Base-by-base conservation (phyloP, 2,797 vertebrate genomes). In the Aselliscus stoliczkanus region DNA sequence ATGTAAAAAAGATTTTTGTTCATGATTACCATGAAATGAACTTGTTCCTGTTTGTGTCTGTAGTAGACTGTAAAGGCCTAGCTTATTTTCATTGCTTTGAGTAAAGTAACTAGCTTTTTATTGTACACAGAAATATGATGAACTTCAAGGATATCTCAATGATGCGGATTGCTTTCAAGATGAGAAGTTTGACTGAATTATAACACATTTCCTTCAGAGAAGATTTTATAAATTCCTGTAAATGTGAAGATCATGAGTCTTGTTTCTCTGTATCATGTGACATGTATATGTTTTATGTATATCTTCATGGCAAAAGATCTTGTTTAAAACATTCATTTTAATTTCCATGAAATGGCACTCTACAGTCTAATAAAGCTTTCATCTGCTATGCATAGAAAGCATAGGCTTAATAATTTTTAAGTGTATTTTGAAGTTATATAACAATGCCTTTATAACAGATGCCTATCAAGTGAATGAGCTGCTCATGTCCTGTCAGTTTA, bases 131-230 rank as follows among this genome's bases (percentile, higher is more conserved):
- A 98, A 98, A 98, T 98, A 99, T 15, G 50, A 56, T 20, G 84
- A 97, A 93, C 98, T 99, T 93, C 84, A 99, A 97, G 93, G 96
- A 23, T 98, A 94, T 91, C 98, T 99, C 90, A 98, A 98, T 72
- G 88, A 84, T 83, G 99, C 99, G 42, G 99, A 99, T 98, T 98
- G 18, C 96, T 99, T 99, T 97, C 98, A 99, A 97, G 98, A 99
- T 95, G 99, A 99, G 97, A 99, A 98, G 96, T 97, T 98, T 81
- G 98, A 98, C 97, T 99, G 96, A 98, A 56, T 95, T 77, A 15
- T 92, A 93, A 75, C 56, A 25, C 0, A 86, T 81, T 93, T 97
- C 85, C 96, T 97, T 95, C 80, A 94, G 96, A 97, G 88, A 97
- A 65, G 67, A 88, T 77, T 62, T 96, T 97, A 14, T 95, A 79